phyloP scores from a whole-genome alignment of 2,797 vertebrate genomes.

The Gallinago stenura region DNA sequence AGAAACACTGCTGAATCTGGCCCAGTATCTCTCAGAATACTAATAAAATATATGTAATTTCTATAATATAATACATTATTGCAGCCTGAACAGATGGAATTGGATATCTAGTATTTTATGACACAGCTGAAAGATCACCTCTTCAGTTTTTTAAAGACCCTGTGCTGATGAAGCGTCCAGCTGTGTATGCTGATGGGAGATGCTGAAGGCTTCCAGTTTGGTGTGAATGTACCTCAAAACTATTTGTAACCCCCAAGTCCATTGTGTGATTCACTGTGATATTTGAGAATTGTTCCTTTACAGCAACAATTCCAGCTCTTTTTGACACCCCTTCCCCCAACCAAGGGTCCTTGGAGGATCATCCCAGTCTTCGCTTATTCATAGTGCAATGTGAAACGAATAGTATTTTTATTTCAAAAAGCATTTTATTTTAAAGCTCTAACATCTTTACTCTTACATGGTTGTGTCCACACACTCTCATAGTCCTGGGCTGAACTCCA shows the following conservation, averaged over 20 bases:
- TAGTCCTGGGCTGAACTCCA: not conserved
- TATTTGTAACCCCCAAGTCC: not conserved
- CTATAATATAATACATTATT: not conserved
- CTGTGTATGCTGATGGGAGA: not conserved
- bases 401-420: not conserved
- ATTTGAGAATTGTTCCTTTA: not conserved
- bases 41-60: not conserved
- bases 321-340: not conserved
- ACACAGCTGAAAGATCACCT: not conserved
- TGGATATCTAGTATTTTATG: not conserved
- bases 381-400: not conserved
- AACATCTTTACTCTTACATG: not conserved
- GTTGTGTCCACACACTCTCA: not conserved
- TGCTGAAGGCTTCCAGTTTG: not conserved
- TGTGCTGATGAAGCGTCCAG: not conserved
- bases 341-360: not conserved
- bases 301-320: not conserved
- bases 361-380: not conserved
- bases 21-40: not conserved
- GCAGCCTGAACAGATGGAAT: not conserved
- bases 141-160: not conserved
- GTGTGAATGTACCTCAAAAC: not conserved
- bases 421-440: not conserved
- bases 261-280: not conserved
- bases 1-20: not conserved